These are phyloP conservation scores for Euura saliciscinereae DNA, from an alignment of 1,140 invertebrate genomes.

Conservation along the genomic window DNA sequence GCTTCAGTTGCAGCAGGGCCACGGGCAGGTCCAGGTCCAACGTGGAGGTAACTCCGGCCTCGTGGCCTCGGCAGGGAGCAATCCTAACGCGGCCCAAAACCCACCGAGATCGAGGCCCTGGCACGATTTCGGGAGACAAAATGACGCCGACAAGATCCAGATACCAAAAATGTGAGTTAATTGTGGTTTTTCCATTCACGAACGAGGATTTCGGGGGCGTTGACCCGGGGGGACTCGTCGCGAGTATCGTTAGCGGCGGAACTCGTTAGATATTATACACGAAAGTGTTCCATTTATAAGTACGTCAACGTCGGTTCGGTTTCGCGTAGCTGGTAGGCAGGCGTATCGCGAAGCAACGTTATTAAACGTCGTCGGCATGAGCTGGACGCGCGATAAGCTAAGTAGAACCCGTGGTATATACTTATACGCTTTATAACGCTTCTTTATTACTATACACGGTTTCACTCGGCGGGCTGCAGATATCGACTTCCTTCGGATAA, in stretches of 20 bases:
- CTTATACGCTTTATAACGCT: not conserved
- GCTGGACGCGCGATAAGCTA: conserved; percentile 32
- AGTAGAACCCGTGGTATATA: conserved; percentile 23
- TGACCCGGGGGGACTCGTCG: not conserved
- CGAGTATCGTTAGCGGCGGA: not conserved
- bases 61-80: conserved; percentile 64
- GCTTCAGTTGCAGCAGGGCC: conserved; percentile 52
- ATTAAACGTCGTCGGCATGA: conserved; percentile 23
- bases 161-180: conserved; percentile 95
- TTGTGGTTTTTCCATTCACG: too few species aligned
- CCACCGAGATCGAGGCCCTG: conserved; percentile 80
- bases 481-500: conserved; percentile 45
- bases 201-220: not conserved
- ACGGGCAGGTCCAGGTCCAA: conserved; percentile 53
- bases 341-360: conserved; percentile 24
- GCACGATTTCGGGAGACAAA: conserved; percentile 91
- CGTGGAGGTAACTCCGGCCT: conserved; percentile 55
- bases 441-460: not conserved
- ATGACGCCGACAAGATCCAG: conserved; percentile 94
- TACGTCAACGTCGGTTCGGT: too few species aligned
- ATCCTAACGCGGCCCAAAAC: conserved; percentile 66
- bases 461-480: conserved; percentile 25
- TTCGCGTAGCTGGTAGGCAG: too few species aligned
- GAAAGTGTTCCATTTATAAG: conserved; percentile 4
- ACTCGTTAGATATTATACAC: not conserved